Base-by-base conservation (phyloP, 2,888 invertebrate genomes). In the Thalpophila matura region DNA sequence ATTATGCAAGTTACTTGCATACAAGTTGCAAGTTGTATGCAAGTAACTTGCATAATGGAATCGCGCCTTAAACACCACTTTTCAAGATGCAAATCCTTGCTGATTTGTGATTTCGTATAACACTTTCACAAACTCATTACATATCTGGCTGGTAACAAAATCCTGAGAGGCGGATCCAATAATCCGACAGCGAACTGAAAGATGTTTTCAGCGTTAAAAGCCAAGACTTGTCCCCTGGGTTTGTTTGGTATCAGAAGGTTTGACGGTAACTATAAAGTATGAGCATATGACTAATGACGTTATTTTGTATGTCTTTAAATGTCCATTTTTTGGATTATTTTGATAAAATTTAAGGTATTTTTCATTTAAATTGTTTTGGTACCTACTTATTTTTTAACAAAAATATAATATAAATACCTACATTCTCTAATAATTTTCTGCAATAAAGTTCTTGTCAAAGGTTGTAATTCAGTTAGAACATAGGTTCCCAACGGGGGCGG, bases 111-210 rank as follows among this genome's bases (percentile, higher is more conserved):
- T 68, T 51, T 38, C 29, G 35, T 12, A 40, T 16, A 55, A 31
- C 20, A 55, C 50, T 18, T 51, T 33, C 14, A 9, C 43, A 26
- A 46, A 47, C 42, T 55, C 50, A 60, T 70, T 60, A 65, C 31
- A 46, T 27, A 60, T 50, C 61, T 38, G 42, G 26, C 10, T 66
- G 35, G 33, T 49, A 59, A 56, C 35, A 51, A 61, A 60, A 71
- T 67, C 51, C 62, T 68, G 27, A 54, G 49, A 62, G 64, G 50
- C 57, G 29, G 51, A 67, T 53, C 59, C 75, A 72, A 73, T 82
- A 83, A 83, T 76, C 79, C 61, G 79, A 74, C 77, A 69, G 68
- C 35, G 66, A 72, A 79, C 49, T 49, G 59, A 66, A 66, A 62
- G 67, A 61, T 73, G 69, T 74, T 78, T 65, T 40, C 65, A 63